Conservation (phyloP, 2,113 vertebrate species). For the Grallaria varia region DNA sequence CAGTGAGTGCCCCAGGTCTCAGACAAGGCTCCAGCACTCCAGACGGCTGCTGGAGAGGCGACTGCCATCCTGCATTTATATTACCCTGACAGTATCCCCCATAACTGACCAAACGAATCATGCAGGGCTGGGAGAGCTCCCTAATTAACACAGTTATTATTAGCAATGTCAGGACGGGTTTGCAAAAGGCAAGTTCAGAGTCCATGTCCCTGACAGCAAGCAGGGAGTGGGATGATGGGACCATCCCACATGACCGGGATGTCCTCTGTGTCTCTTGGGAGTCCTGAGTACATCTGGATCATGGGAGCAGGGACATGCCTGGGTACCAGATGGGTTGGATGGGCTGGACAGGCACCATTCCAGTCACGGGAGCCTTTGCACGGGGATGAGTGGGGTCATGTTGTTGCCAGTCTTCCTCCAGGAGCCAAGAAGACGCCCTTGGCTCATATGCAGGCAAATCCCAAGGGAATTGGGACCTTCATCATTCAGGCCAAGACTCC, state of each 20-base stretch:
- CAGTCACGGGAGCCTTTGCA: background rate
- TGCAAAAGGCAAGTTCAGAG: background rate
- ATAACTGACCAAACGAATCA: conserved; percentile 35
- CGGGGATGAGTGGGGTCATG: rapidly evolving
- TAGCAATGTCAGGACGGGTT: conserved; percentile 12
- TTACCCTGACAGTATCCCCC: background rate
- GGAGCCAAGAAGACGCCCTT: background rate
- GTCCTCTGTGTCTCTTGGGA: background rate
- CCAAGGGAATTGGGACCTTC: rapidly evolving
- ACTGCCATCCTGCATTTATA: background rate
- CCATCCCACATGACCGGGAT: background rate
- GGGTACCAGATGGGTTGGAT: background rate
- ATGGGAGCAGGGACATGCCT: background rate
- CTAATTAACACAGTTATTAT: conserved; percentile 38
- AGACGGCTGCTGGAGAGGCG: background rate
- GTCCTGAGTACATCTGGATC: rapidly evolving
- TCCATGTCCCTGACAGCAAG: background rate
- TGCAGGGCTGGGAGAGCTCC: background rate
- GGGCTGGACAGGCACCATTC: background rate
- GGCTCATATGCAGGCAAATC: background rate
- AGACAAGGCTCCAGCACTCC: background rate
- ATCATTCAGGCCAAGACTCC: background rate
- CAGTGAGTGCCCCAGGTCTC: background rate
- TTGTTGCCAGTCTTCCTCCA: background rate
- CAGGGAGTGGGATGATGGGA: background rate